Evolutionary conservation across 2,113 vertebrate species (phyloP), one percentile per base, ranked within the genome.

Genomic region (Atractosteus spatula): DNA sequence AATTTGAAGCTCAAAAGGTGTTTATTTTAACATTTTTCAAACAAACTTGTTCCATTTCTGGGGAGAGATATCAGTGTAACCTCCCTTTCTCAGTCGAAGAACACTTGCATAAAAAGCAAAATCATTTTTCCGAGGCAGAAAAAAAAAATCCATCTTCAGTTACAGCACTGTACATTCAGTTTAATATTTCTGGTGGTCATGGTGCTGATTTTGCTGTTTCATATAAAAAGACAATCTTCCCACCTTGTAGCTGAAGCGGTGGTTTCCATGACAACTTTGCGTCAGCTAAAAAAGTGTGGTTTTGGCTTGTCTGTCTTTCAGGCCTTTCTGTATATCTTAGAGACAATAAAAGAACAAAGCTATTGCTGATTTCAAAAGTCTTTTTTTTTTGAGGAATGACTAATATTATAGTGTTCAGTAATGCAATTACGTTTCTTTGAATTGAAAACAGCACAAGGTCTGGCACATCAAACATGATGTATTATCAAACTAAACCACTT

Each of bases 341-440:
- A 7, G 10, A 11, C 12, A 59, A 17, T 54, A 11, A 17, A n/a
- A 59, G 64, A 45, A 45, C 64, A 3, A 66, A 45, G 63, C 64
- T n/a, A 54, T 41, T 41, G 45, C 45, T 10, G 16, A 54, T 16
- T 47, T 29, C 2, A 16, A 55, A 29, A 54, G 17, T 11, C 47
- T 44, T 12, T n/a, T n/a, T 29, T 29, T n/a, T 55, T 16, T 3
- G 3, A 51, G 43, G 66, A 44, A 54, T 11, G 47, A 13, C 66
- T 68, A n/a, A 68, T 68, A 68, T 54, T 55, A 68, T 11, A 17
- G 55, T n/a, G n/a, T 64, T 51, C 41, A 66, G 71, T 57, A 66
- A 73, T 43, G 41, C 10, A n/a, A 57, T 57, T 42, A 14, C 3
- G 71, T 44, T 17, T 72, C 51, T 57, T 67, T 72, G 5, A 8